Evolutionary conservation across 2,888 invertebrate species (phyloP), one percentile per base, ranked within the genome.

Genomic region (Heterodera filipjevi): DNA sequence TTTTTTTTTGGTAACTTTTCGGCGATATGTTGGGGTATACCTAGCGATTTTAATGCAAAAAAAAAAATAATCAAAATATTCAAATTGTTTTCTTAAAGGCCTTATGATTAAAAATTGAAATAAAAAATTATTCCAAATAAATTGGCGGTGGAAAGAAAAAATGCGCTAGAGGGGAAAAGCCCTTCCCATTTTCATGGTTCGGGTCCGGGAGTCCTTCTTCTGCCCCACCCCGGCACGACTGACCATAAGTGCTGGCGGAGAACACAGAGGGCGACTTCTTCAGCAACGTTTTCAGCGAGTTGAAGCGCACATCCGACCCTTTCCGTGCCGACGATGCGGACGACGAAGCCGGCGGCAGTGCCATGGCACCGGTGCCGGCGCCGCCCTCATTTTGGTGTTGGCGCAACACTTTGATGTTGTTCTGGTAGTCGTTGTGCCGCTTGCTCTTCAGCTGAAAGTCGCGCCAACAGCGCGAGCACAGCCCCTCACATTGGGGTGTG

Each of bases 401-500:
- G 6, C 53, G 66, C 66, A 75, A 35, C 35, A 77, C 46, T 53
- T 71, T 81, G 72, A 86, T 83, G 78, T 90, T 90, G 80, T 90
- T 87, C 46, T 89, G 87, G 70, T 87, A 84, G 79, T 90, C 90
- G 22, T 89, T 88, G 59, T 82, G 75, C 46, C 83, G 87, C 85
- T 84, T 90, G 86, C 46, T 87, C 33, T 87, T 87, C 78, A 89
- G 89, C 79, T 90, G 90, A 76, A 89, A 89, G 86, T 95, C 94
- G 76, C 95, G 92, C 90, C 95, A 95, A 90, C 99, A 99, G 91
- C 95, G 94, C 71, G 98, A 98, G 90, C 99, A 99, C 90, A 95
- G 95, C 3, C 97, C 97, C 90, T 95, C 94, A 95, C 97, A 99
- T 89, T 95, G 95, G 14, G 95, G 94, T 90, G 97, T 98, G 35